Conservation (phyloP, 2,113 vertebrate genomes). For the Rhombomys opimus region DNA sequence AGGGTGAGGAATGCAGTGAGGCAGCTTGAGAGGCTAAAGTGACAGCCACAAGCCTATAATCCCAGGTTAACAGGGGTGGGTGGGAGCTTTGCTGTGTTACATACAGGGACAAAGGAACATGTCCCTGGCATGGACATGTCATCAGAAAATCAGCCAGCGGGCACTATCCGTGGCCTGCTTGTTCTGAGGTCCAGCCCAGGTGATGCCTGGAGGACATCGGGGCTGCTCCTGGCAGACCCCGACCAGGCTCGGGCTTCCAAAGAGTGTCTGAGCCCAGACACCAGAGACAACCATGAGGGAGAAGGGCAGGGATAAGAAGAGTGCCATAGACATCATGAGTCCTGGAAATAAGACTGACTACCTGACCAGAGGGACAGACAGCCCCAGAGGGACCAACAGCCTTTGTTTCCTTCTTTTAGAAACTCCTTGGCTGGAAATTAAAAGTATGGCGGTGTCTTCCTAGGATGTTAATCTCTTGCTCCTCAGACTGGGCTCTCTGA, state of each 20-base stretch:
- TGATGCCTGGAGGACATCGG: background rate
- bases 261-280: background rate
- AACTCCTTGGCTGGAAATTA: background rate
- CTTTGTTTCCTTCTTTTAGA: background rate
- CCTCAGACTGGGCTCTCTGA: background rate
- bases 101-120: background rate
- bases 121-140: background rate
- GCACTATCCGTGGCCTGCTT: background rate
- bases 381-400: background rate
- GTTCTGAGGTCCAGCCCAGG: background rate
- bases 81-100: background rate
- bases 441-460: background rate
- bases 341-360: background rate
- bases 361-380: background rate
- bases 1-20: background rate
- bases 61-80: background rate
- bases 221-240: background rate
- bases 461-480: background rate
- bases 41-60: background rate
- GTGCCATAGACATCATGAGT: rapidly evolving
- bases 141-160: background rate
- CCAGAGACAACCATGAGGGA: background rate
- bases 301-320: background rate
- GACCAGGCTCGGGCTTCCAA: background rate
- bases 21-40: background rate